Percentiles rank a stretch among this genome's conserved stretches.
Evolutionary conservation across 2,113 vertebrate species (phyloP).

Genomic region (Pleuronectes platessa): DNA sequence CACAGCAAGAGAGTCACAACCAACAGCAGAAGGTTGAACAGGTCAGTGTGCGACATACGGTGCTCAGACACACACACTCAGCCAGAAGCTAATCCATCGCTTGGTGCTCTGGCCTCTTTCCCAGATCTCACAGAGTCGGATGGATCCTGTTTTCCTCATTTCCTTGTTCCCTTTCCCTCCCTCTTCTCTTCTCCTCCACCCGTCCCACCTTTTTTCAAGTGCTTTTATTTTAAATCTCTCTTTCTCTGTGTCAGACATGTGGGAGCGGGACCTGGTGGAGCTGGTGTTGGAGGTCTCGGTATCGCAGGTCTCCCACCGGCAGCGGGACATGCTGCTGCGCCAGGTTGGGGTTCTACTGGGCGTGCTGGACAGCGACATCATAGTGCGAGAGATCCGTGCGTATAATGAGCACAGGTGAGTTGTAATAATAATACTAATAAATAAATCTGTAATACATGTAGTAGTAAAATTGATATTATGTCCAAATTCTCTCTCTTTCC

Average conservation of each 20-base stretch:
- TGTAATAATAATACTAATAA: no score
- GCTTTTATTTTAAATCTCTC: not conserved
- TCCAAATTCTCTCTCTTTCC: no score
- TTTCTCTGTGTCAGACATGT: slow-evolving; percentile 82
- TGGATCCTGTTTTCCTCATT: slow-evolving; percentile 22
- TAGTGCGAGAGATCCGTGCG: slow-evolving; percentile 90
- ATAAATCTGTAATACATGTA: no score
- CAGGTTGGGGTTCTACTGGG: slow-evolving; percentile 95
- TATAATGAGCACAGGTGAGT: slow-evolving; percentile 94
- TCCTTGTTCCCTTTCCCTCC: not conserved
- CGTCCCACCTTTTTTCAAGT: rapidly evolving
- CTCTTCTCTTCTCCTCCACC: not conserved
- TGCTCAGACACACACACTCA: not conserved
- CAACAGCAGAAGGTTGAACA: slow-evolving; percentile 30
- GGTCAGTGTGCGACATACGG: slow-evolving; percentile 48
- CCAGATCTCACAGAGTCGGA: slow-evolving; percentile 46
- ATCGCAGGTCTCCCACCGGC: slow-evolving; percentile 91
- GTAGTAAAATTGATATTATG: no score
- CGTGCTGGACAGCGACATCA: slow-evolving; percentile 95
- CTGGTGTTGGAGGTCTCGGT: slow-evolving; percentile 93
- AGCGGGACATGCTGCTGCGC: slow-evolving; percentile 96
- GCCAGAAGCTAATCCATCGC: slow-evolving; percentile 50
- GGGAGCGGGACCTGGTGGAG: slow-evolving; percentile 93
- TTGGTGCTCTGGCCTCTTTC: slow-evolving; percentile 47
- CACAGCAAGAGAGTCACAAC: slow-evolving; percentile 16